Conservation (phyloP, 64 coral and sea anemone genomes). For the Stichodactyla helianthus region DNA sequence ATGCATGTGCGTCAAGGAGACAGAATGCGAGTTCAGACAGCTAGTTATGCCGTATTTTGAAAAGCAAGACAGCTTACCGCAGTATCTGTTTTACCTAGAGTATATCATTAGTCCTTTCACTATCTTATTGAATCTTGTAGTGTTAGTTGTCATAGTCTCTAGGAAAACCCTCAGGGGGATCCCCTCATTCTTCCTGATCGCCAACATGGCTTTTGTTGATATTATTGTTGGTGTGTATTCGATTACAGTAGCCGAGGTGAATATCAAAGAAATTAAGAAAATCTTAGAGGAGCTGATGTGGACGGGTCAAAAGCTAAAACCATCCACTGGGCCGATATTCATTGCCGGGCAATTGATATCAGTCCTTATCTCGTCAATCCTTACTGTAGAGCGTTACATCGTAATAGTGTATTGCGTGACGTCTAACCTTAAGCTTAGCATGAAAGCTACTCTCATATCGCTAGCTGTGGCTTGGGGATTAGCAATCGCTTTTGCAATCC, state of each 20-base stretch:
- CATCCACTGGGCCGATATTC: slow-evolving; percentile 76
- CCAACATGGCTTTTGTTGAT: slow-evolving; percentile 57
- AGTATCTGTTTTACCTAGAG: slow-evolving; percentile 58
- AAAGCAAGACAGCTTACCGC: slow-evolving; percentile 28
- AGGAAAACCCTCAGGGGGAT: slow-evolving; percentile 33
- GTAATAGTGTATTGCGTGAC: slow-evolving; percentile 68
- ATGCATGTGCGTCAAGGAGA: slow-evolving; percentile 64
- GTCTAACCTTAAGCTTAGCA: slow-evolving; percentile 46
- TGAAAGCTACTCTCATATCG: slow-evolving; percentile 28
- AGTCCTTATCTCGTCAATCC: slow-evolving; percentile 61
- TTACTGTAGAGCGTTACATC: slow-evolving; percentile 78
- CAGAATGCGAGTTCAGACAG: slow-evolving; percentile 71
- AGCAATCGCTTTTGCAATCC: slow-evolving; percentile 51
- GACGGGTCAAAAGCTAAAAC: slow-evolving; percentile 56
- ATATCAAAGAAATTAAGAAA: slow-evolving; percentile 45
- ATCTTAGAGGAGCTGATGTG: slow-evolving; percentile 86
- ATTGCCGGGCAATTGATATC: slow-evolving; percentile 75
- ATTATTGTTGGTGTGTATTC: slow-evolving; percentile 60
- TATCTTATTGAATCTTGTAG: slow-evolving; percentile 50
- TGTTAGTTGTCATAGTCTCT: slow-evolving; percentile 36
- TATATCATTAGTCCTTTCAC: slow-evolving; percentile 55
- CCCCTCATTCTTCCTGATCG: slow-evolving; percentile 62
- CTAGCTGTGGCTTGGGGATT: slow-evolving; percentile 56
- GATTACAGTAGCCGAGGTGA: slow-evolving; percentile 54
- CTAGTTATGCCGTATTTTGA: slow-evolving; percentile 77